Percentiles rank a stretch among this genome's conserved stretches.
Conservation (phyloP, 2,888 invertebrate species). For the Drosophila mettleri region DNA sequence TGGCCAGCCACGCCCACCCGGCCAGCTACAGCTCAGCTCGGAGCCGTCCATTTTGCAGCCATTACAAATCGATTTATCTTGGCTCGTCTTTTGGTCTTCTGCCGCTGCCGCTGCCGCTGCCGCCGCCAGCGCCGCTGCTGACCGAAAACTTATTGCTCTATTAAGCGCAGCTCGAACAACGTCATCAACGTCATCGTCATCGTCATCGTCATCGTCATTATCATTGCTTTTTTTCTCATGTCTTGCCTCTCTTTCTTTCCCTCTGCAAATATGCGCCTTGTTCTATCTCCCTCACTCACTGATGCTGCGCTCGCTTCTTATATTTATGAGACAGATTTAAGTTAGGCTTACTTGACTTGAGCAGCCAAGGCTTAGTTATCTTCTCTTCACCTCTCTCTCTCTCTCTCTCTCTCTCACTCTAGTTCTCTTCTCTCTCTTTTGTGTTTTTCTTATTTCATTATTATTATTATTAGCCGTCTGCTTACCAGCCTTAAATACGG, state of each 20-base stretch:
- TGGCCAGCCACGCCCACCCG: conserved; percentile 27
- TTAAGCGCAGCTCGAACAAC: conserved; percentile 55
- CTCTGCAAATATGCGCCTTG: neutral
- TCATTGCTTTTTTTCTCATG: conserved; percentile 16
- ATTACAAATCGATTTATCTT: conserved; percentile 84
- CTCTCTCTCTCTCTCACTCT: neutral
- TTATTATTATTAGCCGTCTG: too few species aligned
- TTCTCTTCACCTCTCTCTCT: neutral
- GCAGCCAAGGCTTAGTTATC: neutral
- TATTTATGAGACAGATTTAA: conserved; percentile 23
- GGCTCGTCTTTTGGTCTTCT: neutral
- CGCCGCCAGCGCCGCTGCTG: conserved; percentile 19
- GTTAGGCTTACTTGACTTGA: conserved; percentile 2
- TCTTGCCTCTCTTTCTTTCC: neutral
- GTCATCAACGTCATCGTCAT: conserved; percentile 49
- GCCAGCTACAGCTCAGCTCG: neutral
- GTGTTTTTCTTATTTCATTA: too few species aligned
- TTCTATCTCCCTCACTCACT: neutral
- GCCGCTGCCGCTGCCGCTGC: neutral
- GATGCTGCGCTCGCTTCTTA: neutral
- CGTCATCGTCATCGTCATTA: conserved; percentile 45
- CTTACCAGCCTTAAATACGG: neutral
- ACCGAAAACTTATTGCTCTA: conserved; percentile 68
- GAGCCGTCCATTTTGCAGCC: conserved; percentile 49
- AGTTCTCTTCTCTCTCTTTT: neutral